These are phyloP conservation scores for Burhinus oedicnemus DNA, from an alignment of 2,113 vertebrate species.

Conservation along the genomic window DNA sequence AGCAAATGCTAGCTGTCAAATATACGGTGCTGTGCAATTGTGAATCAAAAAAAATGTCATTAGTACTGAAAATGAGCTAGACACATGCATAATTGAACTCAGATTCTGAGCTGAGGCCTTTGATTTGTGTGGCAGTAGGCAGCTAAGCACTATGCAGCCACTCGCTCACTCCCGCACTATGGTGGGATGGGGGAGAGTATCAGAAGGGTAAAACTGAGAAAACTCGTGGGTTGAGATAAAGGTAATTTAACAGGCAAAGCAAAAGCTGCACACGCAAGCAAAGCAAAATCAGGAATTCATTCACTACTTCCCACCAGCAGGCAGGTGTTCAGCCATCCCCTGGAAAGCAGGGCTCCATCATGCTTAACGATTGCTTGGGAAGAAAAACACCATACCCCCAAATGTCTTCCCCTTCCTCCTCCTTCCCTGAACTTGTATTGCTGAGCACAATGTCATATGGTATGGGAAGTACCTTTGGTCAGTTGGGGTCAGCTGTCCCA, in stretches of 20 bases:
- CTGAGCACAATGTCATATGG: accelerated
- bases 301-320: background rate
- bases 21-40: background rate
- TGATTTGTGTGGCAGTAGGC: background rate
- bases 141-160: accelerated
- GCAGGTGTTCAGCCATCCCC: background rate
- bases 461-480: background rate
- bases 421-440: background rate
- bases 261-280: background rate
- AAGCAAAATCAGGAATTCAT: background rate
- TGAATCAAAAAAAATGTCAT: background rate
- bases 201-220: background rate
- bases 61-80: background rate
- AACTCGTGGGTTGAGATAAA: background rate
- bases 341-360: background rate
- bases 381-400: background rate
- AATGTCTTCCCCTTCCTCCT: too few species aligned
- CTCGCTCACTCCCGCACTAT: accelerated
- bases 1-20: background rate
- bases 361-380: accelerated
- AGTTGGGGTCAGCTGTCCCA: background rate
- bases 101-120: background rate
- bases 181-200: background rate
- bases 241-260: background rate
- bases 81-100: background rate